Base-by-base conservation (phyloP, 2,113 vertebrate genomes). In the Pantherophis guttatus region DNA sequence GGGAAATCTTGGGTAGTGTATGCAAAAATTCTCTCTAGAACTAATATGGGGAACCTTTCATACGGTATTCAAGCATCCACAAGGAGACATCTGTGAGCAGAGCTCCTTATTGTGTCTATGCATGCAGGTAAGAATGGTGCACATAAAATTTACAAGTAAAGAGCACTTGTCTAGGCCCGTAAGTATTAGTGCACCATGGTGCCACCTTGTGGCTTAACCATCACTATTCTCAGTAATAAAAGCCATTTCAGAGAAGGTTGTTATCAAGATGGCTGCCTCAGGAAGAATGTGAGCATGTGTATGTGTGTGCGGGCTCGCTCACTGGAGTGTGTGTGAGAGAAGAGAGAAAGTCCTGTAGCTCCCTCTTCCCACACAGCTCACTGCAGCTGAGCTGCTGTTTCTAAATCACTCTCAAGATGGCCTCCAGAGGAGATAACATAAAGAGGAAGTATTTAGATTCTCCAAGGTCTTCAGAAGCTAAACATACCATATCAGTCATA, bases 251-350 rank as follows among this genome's bases (percentile, higher is more conserved):
- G 53, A 92, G 88, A 94, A 93, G 95, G 96, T 85, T 52, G 75
- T 17, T 6, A n/a, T 0, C 97, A 97, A 98, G 96, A 98, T 98
- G 97, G 98, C 97, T 13, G 96, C 96, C 93, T 81, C 86, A 48
- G 94, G 91, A 92, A 92, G 93, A 93, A 23, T 55, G 90, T 23
- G 39, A 93, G 54, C 57, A 44, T 24, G 59, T 12, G 70, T 23
- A 4, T 59, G 86, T 50, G 89, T 75, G 90, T 53, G 58, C 13
- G 39, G 3, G 44, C 39, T 44, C 1, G 85, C 2, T 3, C 19
- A 86, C 29, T 70, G 29, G 29, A 70, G 86, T 54, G 86, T 19
- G 62, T 24, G 90, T 24, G 90, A 10, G 59, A 50, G 59, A 50
- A 24, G 92, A 65, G 87, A 87, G 57, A 81, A 23, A 70, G 65